phyloP scores from a whole-genome alignment of 2,888 invertebrate species.

The Tricholauxania praeusta region DNA sequence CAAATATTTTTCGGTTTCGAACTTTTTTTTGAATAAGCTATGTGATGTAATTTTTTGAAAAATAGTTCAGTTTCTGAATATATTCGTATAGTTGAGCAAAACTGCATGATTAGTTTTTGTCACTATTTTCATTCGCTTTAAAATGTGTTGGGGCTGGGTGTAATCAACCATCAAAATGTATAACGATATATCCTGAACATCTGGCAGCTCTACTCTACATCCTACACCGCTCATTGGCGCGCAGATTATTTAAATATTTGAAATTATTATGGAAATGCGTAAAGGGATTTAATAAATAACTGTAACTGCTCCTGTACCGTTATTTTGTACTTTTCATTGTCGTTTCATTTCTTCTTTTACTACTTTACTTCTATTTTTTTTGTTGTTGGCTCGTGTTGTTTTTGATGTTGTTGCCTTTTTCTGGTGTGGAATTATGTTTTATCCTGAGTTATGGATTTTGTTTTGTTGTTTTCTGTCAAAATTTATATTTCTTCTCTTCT shows the following conservation, averaged over 20 bases:
- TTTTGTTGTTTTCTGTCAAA: slow-evolving; percentile 65
- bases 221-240: background rate
- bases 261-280: slow-evolving; percentile 66
- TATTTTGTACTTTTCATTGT: slow-evolving; percentile 22
- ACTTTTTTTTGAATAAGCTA: too few species aligned
- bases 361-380: background rate
- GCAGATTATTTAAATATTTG: slow-evolving; percentile 43
- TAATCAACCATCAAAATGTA: too few species aligned
- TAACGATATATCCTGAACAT: too few species aligned
- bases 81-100: too few species aligned
- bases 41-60: too few species aligned
- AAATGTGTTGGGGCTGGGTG: too few species aligned
- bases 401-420: slow-evolving; percentile 27
- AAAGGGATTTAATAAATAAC: slow-evolving; percentile 66
- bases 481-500: slow-evolving; percentile 46
- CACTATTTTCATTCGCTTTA: too few species aligned
- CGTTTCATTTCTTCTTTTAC: slow-evolving; percentile 1
- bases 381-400: background rate
- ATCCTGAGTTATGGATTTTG: slow-evolving; percentile 66
- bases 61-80: too few species aligned
- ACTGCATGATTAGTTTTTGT: too few species aligned
- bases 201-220: too few species aligned
- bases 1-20: too few species aligned
- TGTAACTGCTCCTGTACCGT: slow-evolving; percentile 56
- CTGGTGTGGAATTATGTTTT: slow-evolving; percentile 62